A percentile compares a stretch with the other conserved stretches of the same genome.
phyloP scores from a whole-genome alignment of 2,888 invertebrate species.

The Gymnosoma rotundatum region DNA sequence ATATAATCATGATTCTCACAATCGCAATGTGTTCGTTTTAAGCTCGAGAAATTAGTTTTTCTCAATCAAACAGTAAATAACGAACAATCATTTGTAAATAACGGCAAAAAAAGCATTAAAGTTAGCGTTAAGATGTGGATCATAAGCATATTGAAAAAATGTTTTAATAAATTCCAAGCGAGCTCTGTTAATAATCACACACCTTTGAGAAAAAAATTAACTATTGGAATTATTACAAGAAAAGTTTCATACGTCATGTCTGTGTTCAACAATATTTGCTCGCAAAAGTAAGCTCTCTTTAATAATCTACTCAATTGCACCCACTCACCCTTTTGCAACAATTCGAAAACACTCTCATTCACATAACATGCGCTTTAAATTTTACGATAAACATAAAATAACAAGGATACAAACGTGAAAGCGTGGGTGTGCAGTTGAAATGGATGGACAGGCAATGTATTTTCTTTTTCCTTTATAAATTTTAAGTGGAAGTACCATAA shows the following conservation, averaged over 20 bases:
- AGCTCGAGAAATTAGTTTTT: no score
- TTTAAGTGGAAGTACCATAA: conserved; percentile 39
- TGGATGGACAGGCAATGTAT: conserved; percentile 4
- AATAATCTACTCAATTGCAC: neutral
- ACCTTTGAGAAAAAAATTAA: conserved; percentile 48
- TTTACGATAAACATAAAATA: conserved; percentile 60
- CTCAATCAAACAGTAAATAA: no score
- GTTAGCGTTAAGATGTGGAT: neutral
- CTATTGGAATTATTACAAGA: conserved; percentile 42
- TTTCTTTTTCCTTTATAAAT: conserved; percentile 15
- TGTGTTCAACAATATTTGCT: conserved; percentile 13
- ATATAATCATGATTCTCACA: no score
- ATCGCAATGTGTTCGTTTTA: no score
- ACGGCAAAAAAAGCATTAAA: neutral
- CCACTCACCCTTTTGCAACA: conserved; percentile 30
- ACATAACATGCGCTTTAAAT: conserved; percentile 55
- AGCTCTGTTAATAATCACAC: conserved; percentile 23
- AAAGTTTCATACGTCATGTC: conserved; percentile 48
- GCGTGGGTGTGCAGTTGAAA: conserved; percentile 67
- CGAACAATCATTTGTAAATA: conserved; percentile 10
- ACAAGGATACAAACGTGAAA: conserved; percentile 55
- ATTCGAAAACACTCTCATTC: neutral
- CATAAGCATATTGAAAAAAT: conserved; percentile 30
- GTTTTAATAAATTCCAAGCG: conserved; percentile 12
- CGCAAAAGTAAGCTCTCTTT: conserved; percentile 14